phyloP scores from a whole-genome alignment of 2,888 invertebrate species.

The Drosophila putrida region DNA sequence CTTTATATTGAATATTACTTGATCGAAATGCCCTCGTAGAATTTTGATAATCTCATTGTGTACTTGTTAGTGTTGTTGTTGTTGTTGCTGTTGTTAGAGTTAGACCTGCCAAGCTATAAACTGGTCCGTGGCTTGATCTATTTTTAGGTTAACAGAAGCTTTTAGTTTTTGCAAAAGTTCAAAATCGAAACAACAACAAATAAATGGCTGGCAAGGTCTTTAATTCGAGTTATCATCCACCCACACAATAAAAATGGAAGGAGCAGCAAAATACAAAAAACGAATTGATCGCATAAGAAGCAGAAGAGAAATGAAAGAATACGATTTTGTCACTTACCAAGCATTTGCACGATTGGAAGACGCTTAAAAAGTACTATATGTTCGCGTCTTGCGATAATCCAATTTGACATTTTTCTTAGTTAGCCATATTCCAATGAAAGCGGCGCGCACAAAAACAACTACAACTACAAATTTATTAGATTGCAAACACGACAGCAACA shows the following conservation, averaged over 20 bases:
- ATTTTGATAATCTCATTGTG: conserved; percentile 42
- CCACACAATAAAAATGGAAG: conserved; percentile 29
- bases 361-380: conserved; percentile 15
- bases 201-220: conserved; percentile 48
- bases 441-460: conserved; percentile 46
- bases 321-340: conserved; percentile 50
- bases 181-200: conserved; percentile 47
- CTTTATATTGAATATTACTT: neutral
- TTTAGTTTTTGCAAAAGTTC: conserved; percentile 49
- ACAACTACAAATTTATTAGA: conserved; percentile 64
- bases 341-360: conserved; percentile 39
- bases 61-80: conserved; percentile 25
- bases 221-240: conserved; percentile 21
- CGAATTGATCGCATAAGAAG: neutral
- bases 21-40: conserved; percentile 29
- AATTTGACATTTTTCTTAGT: conserved; percentile 73
- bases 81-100: conserved; percentile 44
- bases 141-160: conserved; percentile 61
- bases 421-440: conserved; percentile 49
- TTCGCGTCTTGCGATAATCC: conserved; percentile 66
- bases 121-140: conserved; percentile 72
- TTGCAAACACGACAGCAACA: conserved; percentile 58
- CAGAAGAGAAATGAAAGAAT: conserved; percentile 3
- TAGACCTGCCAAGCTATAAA: conserved; percentile 50
- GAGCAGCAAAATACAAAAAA: neutral